Base-by-base conservation (phyloP, 2,888 invertebrate species). In the Escarpia spicata region DNA sequence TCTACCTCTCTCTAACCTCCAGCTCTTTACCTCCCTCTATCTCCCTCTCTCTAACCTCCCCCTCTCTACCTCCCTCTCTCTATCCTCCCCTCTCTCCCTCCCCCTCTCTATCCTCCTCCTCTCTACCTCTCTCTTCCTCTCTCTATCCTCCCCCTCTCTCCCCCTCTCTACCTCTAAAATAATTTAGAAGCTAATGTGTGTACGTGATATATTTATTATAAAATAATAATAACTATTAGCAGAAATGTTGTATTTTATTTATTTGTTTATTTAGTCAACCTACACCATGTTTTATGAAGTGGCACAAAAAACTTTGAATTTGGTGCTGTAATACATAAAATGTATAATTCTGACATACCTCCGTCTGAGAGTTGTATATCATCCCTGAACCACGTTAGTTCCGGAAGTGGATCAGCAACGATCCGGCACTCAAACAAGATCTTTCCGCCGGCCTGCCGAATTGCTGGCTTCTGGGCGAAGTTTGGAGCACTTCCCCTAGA, bases 381-480 rank as follows among this genome's bases (percentile, higher is more conserved):
- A 90, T 96, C 96, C 94, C 97, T 97, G 94, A 96, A 97, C 99
- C 99, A 99, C 97, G 98, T 97, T 96, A 99, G 97, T 96, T 97
- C 98, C 96, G 99, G 99, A 97, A 98, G 98, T 95, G 99, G 99
- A 97, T 99, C 99, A 96, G 99, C 99, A 96, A 98, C 99, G 97
- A 99, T 98, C 97, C 99, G 97, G 97, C 99, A 99, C 97, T 99
- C 99, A 97, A 99, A 99, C 96, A 98, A 98, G 96, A 99, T 98
- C 97, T 98, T 98, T 97, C 99, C 99, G 96, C 98, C 98, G 96
- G 98, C 98, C 97, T 99, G 99, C 97, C 98, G 98, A 97, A 99
- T 99, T 96, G 98, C 98, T 94, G 99, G 99, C 97, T 99, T 98
- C 97, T 99, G 99, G 96, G 99, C 99, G 97, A 99, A 99, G 95